Conservation (phyloP, 2,797 vertebrate species). For the Sciurus vulgaris region DNA sequence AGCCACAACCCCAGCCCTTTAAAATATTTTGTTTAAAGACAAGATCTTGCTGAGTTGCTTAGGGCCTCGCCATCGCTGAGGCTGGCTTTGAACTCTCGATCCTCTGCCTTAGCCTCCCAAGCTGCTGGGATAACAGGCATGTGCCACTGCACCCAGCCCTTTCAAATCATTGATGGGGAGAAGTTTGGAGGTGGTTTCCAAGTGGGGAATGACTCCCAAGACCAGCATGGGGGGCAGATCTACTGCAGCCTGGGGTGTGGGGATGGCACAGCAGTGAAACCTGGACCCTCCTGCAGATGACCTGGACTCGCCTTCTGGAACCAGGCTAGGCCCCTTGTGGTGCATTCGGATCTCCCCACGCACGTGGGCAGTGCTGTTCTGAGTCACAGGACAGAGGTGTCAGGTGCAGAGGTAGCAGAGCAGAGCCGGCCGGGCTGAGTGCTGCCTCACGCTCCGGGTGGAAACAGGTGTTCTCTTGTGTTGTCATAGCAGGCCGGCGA, state of each 20-base stretch:
- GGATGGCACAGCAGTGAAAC: neutral
- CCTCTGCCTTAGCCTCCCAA: too few relatives aligned
- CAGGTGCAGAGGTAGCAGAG: too few relatives aligned
- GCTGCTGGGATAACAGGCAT: too few relatives aligned
- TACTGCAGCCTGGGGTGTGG: fast-evolving
- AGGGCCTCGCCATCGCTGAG: too few relatives aligned
- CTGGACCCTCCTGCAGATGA: neutral
- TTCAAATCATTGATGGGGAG: neutral
- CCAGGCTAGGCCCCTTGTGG: neutral
- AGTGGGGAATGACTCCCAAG: neutral
- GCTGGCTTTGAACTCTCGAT: too few relatives aligned
- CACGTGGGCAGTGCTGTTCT: neutral
- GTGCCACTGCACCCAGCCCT: too few relatives aligned
- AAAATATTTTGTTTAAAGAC: too few relatives aligned
- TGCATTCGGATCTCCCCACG: fast-evolving
- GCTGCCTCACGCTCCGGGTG: neutral
- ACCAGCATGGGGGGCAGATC: fast-evolving
- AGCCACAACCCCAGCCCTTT: too few relatives aligned
- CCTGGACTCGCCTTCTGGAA: neutral
- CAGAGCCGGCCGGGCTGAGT: fast-evolving
- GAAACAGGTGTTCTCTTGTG: too few relatives aligned
- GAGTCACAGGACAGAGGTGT: fast-evolving
- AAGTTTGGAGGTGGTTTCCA: neutral
- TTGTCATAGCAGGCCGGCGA: fast-evolving
- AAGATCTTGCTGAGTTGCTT: too few relatives aligned